Percentiles rank a stretch among this genome's conserved stretches.
Evolutionary conservation across 2,797 vertebrate genomes (phyloP).

Genomic region (Smutsia temminckii): DNA sequence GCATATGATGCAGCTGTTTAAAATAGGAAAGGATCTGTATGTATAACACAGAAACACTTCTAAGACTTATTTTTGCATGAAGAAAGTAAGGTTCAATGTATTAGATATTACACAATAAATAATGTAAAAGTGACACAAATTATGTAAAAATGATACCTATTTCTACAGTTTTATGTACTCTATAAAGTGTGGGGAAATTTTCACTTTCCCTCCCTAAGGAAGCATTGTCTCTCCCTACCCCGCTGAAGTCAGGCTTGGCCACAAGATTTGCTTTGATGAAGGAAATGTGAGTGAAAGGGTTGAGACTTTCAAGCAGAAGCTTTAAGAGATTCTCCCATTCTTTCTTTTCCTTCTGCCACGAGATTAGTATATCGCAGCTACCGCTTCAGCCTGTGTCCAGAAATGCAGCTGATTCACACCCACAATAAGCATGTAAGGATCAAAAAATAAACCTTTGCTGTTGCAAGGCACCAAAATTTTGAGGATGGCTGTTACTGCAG

Average conservation of each 20-base stretch:
- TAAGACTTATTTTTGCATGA: neutral
- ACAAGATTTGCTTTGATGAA: neutral
- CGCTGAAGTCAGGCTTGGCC: neutral
- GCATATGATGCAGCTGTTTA: neutral
- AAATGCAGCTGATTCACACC: neutral
- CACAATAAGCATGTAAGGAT: neutral
- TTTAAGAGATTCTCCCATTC: neutral
- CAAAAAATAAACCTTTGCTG: neutral
- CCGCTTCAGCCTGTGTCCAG: neutral
- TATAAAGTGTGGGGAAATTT: neutral
- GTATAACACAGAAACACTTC: neutral
- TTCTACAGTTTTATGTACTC: neutral
- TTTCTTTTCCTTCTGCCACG: neutral
- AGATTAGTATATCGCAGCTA: neutral
- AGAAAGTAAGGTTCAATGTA: conserved; percentile 1
- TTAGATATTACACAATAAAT: neutral
- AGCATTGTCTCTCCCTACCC: neutral
- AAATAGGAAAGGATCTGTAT: neutral
- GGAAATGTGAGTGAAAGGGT: neutral
- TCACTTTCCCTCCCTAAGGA: neutral
- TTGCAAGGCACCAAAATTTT: neutral
- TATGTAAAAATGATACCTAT: neutral
- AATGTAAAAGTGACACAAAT: neutral
- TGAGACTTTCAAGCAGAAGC: neutral
- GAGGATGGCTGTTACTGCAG: neutral